These are phyloP conservation scores for Morpho helenor DNA, from an alignment of 2,888 invertebrate species.

Conservation along the genomic window DNA sequence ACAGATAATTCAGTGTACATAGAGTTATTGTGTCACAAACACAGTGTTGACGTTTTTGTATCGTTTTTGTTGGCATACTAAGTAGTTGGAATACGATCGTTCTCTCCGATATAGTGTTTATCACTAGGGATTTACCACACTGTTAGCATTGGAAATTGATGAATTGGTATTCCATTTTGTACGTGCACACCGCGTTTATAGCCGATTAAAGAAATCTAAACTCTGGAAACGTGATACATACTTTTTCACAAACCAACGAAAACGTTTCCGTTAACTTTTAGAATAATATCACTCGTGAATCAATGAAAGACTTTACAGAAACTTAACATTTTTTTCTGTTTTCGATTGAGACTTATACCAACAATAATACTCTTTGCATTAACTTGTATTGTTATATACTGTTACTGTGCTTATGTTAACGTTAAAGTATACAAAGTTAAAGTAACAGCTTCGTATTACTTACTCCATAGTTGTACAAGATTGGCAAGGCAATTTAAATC, in stretches of 20 bases:
- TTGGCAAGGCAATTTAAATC: too few relatives aligned
- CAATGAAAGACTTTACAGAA: too few relatives aligned
- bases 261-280: not conserved
- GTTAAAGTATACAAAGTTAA: too few relatives aligned
- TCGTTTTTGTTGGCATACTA: conserved; percentile 3
- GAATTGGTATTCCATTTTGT: conserved; percentile 33
- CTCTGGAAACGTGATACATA: conserved; percentile 22
- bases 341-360: too few relatives aligned
- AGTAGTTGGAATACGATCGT: conserved; percentile 28
- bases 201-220: conserved; percentile 26
- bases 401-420: too few relatives aligned
- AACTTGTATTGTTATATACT: too few relatives aligned
- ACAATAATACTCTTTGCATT: too few relatives aligned
- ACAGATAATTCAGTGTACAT: conserved; percentile 13
- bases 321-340: too few relatives aligned
- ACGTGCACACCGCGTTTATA: conserved; percentile 22
- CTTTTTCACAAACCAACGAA: not conserved
- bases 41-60: conserved; percentile 18
- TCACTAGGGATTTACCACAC: conserved; percentile 34
- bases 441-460: too few relatives aligned
- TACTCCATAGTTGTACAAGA: too few relatives aligned
- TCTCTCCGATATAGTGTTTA: conserved; percentile 30
- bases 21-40: conserved; percentile 17
- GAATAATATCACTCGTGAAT: not conserved
- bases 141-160: conserved; percentile 35